phyloP scores from a whole-genome alignment of 2,113 vertebrate species.

The Semicossyphus pulcher region DNA sequence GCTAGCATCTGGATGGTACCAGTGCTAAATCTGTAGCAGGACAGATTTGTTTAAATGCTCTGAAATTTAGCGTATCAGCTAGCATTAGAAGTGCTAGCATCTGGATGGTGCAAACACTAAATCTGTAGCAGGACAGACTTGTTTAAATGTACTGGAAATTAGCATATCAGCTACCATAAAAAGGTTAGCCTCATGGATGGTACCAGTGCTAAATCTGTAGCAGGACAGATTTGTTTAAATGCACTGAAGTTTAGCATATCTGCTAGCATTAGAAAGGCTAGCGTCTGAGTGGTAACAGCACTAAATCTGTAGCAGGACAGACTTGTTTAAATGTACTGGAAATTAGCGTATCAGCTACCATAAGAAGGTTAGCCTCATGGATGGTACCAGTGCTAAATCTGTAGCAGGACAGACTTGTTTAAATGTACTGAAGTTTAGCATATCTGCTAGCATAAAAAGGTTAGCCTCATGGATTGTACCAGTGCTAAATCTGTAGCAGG shows the following conservation, averaged over 20 bases:
- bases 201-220: not conserved
- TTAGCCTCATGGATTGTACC: slow-evolving; percentile 26
- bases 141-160: slow-evolving; percentile 45
- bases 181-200: slow-evolving; percentile 29
- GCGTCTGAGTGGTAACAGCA: slow-evolving; percentile 19
- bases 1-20: slow-evolving; percentile 24
- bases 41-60: slow-evolving; percentile 55
- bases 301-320: slow-evolving; percentile 4
- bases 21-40: slow-evolving; percentile 1
- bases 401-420: slow-evolving; percentile 26
- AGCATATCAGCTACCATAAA: slow-evolving; percentile 16
- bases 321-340: slow-evolving; percentile 48
- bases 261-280: slow-evolving; percentile 17
- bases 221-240: slow-evolving; percentile 45
- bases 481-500: slow-evolving; percentile 1
- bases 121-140: not conserved
- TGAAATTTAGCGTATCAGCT: slow-evolving; percentile 15
- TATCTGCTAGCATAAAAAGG: slow-evolving; percentile 19
- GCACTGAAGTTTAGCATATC: slow-evolving; percentile 24
- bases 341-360: slow-evolving; percentile 12
- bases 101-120: slow-evolving; percentile 23
- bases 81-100: slow-evolving; percentile 24
- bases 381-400: slow-evolving; percentile 5
- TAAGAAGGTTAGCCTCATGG: slow-evolving; percentile 35
- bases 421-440: slow-evolving; percentile 33